phyloP scores from a whole-genome alignment of 1,140 invertebrate genomes.

The Saccostrea echinata region DNA sequence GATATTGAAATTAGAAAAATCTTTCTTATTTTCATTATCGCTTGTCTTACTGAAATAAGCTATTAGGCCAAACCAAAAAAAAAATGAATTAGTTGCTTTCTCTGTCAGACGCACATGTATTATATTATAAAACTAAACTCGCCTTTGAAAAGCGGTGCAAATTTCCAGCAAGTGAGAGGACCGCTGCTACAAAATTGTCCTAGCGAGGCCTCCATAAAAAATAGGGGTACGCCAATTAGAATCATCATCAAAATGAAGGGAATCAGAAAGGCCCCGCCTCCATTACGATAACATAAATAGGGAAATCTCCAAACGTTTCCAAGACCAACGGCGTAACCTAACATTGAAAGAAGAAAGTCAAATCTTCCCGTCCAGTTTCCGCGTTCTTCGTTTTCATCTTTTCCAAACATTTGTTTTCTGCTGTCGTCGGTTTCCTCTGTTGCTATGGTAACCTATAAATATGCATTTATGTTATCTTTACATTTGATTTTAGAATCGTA shows the following conservation, averaged over 20 bases:
- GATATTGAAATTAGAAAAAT: no score
- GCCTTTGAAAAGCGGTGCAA: conserved; percentile 91
- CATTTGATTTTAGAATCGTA: no score
- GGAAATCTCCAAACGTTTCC: conserved; percentile 97
- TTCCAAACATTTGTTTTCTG: conserved; percentile 64
- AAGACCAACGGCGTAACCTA: conserved; percentile 93
- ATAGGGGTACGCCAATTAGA: conserved; percentile 86
- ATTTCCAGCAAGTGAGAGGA: conserved; percentile 88
- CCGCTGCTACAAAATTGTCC: conserved; percentile 90
- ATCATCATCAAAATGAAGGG: conserved; percentile 84
- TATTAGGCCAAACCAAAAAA: no score
- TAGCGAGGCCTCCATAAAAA: conserved; percentile 88
- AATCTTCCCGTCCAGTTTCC: conserved; percentile 94
- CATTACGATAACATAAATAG: conserved; percentile 81
- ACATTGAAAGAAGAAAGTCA: conserved; percentile 93
- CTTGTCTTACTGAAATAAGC: no score
- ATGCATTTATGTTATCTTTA: background rate
- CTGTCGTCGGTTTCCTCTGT: conserved; percentile 60
- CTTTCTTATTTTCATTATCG: no score
- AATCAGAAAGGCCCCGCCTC: conserved; percentile 86
- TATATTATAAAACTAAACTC: background rate
- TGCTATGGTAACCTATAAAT: conserved; percentile 54
- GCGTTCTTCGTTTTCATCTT: conserved; percentile 81
- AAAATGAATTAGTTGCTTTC: no score
- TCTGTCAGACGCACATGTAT: background rate